Percentiles rank a stretch among this genome's conserved stretches.
These are phyloP conservation scores for Cryptotermes secundus DNA, from an alignment of 1,140 invertebrate genomes.

Conservation along the genomic window DNA sequence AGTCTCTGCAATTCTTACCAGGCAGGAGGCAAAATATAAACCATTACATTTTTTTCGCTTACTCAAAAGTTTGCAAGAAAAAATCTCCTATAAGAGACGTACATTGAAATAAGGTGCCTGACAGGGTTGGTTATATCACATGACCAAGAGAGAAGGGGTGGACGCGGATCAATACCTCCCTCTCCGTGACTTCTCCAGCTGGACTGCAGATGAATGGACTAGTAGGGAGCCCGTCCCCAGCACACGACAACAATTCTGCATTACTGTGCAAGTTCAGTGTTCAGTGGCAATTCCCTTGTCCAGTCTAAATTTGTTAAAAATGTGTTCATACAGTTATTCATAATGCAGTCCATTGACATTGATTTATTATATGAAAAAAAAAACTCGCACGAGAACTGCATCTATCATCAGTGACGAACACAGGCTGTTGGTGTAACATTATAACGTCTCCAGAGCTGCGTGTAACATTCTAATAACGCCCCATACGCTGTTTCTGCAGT, in stretches of 20 bases:
- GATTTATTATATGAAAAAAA: background rate
- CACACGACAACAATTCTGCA: background rate
- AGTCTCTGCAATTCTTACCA: too few species aligned
- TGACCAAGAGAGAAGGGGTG: conserved; percentile 22
- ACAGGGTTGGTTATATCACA: conserved; percentile 22
- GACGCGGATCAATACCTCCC: conserved; percentile 22
- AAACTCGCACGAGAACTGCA: too few species aligned
- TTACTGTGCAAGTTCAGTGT: background rate
- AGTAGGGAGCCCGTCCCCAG: background rate
- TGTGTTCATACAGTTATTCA: background rate
- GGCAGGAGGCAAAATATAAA: too few species aligned
- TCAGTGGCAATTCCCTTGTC: background rate
- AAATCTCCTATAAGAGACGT: background rate
- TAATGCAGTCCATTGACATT: background rate
- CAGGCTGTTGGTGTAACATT: background rate
- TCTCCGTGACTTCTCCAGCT: background rate
- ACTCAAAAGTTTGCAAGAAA: too few species aligned
- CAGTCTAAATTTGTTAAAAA: background rate
- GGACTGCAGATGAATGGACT: conserved; percentile 27
- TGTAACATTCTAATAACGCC: too few species aligned
- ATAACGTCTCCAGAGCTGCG: background rate
- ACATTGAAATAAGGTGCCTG: background rate
- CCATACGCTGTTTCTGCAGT: too few species aligned
- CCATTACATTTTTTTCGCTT: too few species aligned
- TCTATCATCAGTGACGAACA: background rate